Evolutionary conservation across 2,888 invertebrate species (phyloP).

Genomic region (Hydrotaea cyrtoneurina): DNA sequence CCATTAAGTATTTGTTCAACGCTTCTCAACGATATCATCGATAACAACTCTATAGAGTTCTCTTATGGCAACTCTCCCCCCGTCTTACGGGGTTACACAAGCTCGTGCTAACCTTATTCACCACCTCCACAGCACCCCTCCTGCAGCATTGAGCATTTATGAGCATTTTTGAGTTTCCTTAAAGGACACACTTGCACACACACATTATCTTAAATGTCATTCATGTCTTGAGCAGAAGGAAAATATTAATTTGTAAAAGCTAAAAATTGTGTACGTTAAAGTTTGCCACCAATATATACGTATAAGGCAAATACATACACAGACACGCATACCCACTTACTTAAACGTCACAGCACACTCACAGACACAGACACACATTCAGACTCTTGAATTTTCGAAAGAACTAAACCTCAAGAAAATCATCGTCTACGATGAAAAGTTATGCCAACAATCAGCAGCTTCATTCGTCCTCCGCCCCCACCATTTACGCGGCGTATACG

Average conservation of each 20-base stretch:
- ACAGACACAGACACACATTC: background rate
- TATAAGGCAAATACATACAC: background rate
- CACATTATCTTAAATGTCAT: constrained; percentile 51
- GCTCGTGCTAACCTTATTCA: background rate
- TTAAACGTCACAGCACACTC: background rate
- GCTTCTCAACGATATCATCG: constrained; percentile 32
- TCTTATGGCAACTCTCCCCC: background rate
- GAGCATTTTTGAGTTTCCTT: constrained; percentile 11
- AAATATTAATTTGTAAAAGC: constrained; percentile 65
- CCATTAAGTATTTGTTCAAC: constrained; percentile 59
- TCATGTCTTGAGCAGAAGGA: constrained; percentile 42
- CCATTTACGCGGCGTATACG: background rate
- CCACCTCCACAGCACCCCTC: too few species aligned
- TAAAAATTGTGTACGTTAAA: constrained; percentile 54
- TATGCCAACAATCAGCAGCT: constrained; percentile 22
- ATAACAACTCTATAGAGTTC: background rate
- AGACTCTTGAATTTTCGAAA: constrained; percentile 42
- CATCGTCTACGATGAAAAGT: constrained; percentile 27
- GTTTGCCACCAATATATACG: constrained; percentile 19
- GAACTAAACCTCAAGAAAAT: constrained; percentile 65
- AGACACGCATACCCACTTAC: background rate
- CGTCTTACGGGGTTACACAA: background rate
- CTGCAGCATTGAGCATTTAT: background rate
- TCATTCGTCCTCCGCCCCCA: background rate
- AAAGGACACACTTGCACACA: constrained; percentile 14